Percentiles rank a stretch among this genome's conserved stretches.
These are phyloP conservation scores for Poecilia velifera DNA, from an alignment of 2,797 vertebrate species.

Conservation along the genomic window DNA sequence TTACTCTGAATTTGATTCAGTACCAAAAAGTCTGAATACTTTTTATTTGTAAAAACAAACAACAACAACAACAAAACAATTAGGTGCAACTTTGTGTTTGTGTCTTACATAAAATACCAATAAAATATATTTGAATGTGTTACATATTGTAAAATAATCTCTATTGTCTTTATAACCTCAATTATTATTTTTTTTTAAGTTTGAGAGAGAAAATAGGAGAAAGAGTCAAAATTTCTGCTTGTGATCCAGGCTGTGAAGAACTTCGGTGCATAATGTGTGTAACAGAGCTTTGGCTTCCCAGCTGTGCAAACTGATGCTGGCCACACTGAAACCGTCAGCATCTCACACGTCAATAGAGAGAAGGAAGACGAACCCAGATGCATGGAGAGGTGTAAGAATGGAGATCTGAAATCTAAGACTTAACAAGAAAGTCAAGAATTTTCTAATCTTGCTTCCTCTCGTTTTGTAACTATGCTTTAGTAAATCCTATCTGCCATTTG, in stretches of 20 bases:
- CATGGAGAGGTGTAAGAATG: background rate
- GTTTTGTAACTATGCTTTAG: slow-evolving; percentile 10
- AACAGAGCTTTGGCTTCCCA: slow-evolving; percentile 43
- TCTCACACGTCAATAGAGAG: slow-evolving; percentile 11
- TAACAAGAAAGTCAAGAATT: background rate
- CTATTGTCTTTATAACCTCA: background rate
- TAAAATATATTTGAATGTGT: background rate
- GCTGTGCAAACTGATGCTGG: slow-evolving; percentile 66
- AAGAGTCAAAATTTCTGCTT: slow-evolving; percentile 26
- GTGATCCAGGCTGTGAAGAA: slow-evolving; percentile 32
- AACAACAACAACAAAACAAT: too few species aligned
- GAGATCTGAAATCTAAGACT: too few species aligned
- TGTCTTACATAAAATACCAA: background rate
- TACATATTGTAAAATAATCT: background rate
- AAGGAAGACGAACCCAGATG: slow-evolving; percentile 15
- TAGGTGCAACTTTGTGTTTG: background rate
- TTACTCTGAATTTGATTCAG: background rate
- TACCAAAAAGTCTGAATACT: background rate
- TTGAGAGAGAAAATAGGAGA: slow-evolving; percentile 22
- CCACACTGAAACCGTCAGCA: slow-evolving; percentile 56
- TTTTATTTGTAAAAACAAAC: background rate
- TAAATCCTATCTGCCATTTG: background rate
- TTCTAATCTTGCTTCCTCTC: background rate
- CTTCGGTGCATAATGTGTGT: slow-evolving; percentile 13
- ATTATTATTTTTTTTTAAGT: background rate